Base-by-base conservation (phyloP, 2,113 vertebrate species). In the Actenoides hombroni region DNA sequence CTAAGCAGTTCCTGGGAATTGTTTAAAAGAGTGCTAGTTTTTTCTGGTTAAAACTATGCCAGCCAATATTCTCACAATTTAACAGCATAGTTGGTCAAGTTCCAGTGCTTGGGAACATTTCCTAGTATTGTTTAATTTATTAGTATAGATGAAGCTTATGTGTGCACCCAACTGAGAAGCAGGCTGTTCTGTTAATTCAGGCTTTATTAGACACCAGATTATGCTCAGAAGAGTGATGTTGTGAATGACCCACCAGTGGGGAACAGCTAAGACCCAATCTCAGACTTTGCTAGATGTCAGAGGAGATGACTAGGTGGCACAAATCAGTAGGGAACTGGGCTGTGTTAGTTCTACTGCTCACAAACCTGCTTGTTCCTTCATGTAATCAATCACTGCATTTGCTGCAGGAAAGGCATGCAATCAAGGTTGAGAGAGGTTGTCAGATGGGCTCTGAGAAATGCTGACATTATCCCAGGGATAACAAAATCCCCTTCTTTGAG, bases 81-180 rank as follows among this genome's bases (percentile, higher is more conserved):
- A 97, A 84, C 91, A 87, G n/a, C 61, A 84, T 48, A 79, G 42
- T 73, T 95, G 91, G 63, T 95, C 35, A 89, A 79, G 78, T 96
- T 96, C 91, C 95, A 95, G 39, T 37, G 17, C 89, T 84, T 87
- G 65, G 73, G 67, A 95, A 61, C 29, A 37, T 96, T 95, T 84
- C 21, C 4, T 2, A 37, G 69, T 94, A 96, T 95, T 97, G 94
- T 97, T 97, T 91, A 94, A 94, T 97, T 94, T 96, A 94, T 96
- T 89, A 91, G 73, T 89, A 46, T 51, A 71, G 80, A 75, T 75
- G 77, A 48, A 88, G 48, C 39, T 86, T 94, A 84, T 0, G 4
- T 92, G 92, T 82, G 74, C 83, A 89, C 53, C 86, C 95, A 95
- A 37, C 89, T 87, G 95, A 94, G 95, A 95, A 94, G 89, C 91